Evolutionary conservation across 2,113 vertebrate genomes (phyloP), one percentile per base, ranked within the genome.

Genomic region (Nannobrachium achirus): DNA sequence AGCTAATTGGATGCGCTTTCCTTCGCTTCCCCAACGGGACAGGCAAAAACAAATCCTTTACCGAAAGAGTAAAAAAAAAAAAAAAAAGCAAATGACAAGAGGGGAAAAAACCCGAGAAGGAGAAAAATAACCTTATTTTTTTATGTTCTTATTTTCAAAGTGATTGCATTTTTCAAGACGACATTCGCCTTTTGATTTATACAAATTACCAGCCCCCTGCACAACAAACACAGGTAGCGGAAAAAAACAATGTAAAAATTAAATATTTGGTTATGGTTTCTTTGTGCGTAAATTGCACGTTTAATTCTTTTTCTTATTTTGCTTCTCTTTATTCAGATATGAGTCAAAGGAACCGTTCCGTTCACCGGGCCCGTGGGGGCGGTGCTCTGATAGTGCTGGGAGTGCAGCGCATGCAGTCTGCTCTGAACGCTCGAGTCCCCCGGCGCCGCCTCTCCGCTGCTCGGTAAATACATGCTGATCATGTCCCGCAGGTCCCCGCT

Each of bases 381-480:
- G 6, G 25, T 33, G 89, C 94, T 92, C 92, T 95, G 95, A 90
- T 99, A 99, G 92, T 99, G 96, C 85, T 96, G 96, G 73, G 95
- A 76, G 79, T 89, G 95, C 69, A 98, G 89, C 72, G 95, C 92
- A 69, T 98, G 97, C 73, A 98, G 95, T 89, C 97, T 94, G 91
- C 95, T 94, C 70, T 95, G 95, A 46, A 95, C 95, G 10, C 92
- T 83, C 62, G 95, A 91, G 86, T 96, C 96, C 13, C 92, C 95
- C 49, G n/a, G n/a, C n/a, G 93, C 94, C 45, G 90, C 92, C 81
- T 97, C 96, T 4, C 95, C 96, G 4, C 95, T 94, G 60, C 90
- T 90, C n/a, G 97, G 97, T 91, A 98, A 94, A 86, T 98, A 99
- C 96, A 99, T 98, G 92, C 97, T 98, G 93, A 99, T 99, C 97